Evolutionary conservation across 2,888 invertebrate species (phyloP).

Genomic region (Drosophila quinaria): DNA sequence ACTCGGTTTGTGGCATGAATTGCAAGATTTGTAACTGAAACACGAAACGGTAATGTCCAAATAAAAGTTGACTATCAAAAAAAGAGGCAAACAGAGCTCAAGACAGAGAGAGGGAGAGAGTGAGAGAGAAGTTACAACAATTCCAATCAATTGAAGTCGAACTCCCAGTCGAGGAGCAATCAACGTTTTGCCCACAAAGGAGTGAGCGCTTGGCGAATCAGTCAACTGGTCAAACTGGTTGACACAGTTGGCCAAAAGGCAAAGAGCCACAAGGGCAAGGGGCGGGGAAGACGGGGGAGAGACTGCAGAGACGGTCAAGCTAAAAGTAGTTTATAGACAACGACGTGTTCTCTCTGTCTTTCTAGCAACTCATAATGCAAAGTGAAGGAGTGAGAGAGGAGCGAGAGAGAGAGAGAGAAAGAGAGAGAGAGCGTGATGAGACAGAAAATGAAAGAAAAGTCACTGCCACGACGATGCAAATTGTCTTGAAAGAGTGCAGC

Average conservation of each 20-base stretch:
- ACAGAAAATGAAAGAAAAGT: conserved; percentile 40
- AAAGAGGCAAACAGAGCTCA: neutral
- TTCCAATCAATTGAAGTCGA: conserved; percentile 72
- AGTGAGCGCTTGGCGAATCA: conserved; percentile 42
- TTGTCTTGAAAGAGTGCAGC: conserved; percentile 35
- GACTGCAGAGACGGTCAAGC: conserved; percentile 34
- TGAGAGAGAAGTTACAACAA: conserved; percentile 39
- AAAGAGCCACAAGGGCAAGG: neutral
- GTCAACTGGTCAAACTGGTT: conserved; percentile 77
- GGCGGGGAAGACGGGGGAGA: conserved; percentile 5
- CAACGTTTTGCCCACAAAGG: conserved; percentile 59
- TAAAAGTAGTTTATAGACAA: conserved; percentile 59
- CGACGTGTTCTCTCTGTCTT: conserved; percentile 38
- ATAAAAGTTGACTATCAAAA: conserved; percentile 30
- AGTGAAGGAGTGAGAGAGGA: conserved; percentile 26
- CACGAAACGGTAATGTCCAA: conserved; percentile 59
- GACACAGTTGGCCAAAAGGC: conserved; percentile 68
- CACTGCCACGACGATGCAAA: conserved; percentile 47
- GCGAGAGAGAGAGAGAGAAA: neutral
- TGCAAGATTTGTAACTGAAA: conserved; percentile 62
- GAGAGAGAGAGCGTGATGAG: conserved; percentile 20
- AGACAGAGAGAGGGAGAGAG: neutral
- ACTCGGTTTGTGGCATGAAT: conserved; percentile 56
- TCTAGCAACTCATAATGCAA: conserved; percentile 43
- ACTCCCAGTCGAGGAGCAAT: conserved; percentile 58